A percentile compares a stretch with the other conserved stretches of the same genome.
Conservation (phyloP, 2,888 invertebrate genomes). For the Agrypnus murinus region DNA sequence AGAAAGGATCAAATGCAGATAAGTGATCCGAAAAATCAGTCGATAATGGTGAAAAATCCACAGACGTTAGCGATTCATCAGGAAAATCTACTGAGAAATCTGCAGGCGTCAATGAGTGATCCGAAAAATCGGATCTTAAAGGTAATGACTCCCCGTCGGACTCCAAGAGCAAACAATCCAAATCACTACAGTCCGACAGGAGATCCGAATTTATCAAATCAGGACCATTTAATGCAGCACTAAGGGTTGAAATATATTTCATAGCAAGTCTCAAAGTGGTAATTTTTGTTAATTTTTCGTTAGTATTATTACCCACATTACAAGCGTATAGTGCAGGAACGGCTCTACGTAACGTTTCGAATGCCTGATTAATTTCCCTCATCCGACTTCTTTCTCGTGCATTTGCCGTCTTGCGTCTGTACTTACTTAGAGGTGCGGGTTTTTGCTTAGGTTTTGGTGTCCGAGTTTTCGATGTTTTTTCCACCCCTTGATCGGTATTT, state of each 20-base stretch:
- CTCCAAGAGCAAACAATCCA: slow-evolving; percentile 61
- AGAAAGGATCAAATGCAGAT: slow-evolving; percentile 66
- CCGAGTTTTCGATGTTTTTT: slow-evolving; percentile 43
- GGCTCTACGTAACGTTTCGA: slow-evolving; percentile 76
- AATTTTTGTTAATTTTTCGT: slow-evolving; percentile 79
- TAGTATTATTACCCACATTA: slow-evolving; percentile 67
- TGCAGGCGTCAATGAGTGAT: slow-evolving; percentile 68
- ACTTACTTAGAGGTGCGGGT: slow-evolving; percentile 78
- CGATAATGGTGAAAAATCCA: slow-evolving; percentile 66
- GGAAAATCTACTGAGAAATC: slow-evolving; percentile 68
- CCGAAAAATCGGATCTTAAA: slow-evolving; percentile 66
- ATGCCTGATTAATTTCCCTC: slow-evolving; percentile 81
- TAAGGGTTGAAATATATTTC: slow-evolving; percentile 77
- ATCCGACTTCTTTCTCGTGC: slow-evolving; percentile 79
- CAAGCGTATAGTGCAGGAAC: slow-evolving; percentile 72
- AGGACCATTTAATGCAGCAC: slow-evolving; percentile 65
- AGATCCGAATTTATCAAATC: slow-evolving; percentile 55
- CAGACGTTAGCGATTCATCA: slow-evolving; percentile 67
- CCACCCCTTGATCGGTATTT: slow-evolving; percentile 49
- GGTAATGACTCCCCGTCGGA: slow-evolving; percentile 67
- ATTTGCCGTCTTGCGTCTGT: slow-evolving; percentile 81
- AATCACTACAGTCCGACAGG: slow-evolving; percentile 66
- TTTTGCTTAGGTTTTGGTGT: slow-evolving; percentile 66
- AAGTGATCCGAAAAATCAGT: slow-evolving; percentile 67
- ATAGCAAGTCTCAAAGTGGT: slow-evolving; percentile 79